Evolutionary conservation across 2,888 invertebrate species (phyloP).

Genomic region (Mactromeris polynyma): DNA sequence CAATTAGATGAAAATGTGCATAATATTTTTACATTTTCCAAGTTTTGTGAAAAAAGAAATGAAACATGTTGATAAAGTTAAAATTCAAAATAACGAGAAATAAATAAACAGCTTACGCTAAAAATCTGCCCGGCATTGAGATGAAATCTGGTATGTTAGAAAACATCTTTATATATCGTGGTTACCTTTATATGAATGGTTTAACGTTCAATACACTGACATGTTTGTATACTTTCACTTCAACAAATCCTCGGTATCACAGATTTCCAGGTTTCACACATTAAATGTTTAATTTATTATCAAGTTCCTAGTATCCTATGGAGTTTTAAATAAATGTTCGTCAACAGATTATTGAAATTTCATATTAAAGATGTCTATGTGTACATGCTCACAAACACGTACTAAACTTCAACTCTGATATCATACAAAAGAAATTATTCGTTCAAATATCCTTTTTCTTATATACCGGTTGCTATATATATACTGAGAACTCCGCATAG

Average conservation of each 20-base stretch:
- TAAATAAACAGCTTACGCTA: slow-evolving; percentile 47
- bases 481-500: no score
- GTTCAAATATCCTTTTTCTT: no score
- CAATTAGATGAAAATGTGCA: no score
- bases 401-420: no score
- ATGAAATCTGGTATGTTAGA: slow-evolving; percentile 60
- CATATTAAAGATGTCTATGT: neutral
- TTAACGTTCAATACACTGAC: neutral
- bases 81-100: no score
- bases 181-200: neutral
- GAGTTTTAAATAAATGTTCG: no score
- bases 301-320: neutral
- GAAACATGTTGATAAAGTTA: no score
- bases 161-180: slow-evolving; percentile 35
- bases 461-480: no score
- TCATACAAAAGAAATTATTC: no score
- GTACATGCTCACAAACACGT: no score
- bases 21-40: no score
- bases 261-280: neutral
- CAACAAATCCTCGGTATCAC: neutral
- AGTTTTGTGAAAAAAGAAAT: no score
- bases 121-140: slow-evolving; percentile 58
- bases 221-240: neutral
- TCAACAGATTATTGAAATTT: neutral
- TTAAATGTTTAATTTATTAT: neutral